Evolutionary conservation across 2,113 vertebrate genomes (phyloP).

Genomic region (Strigops habroptila): DNA sequence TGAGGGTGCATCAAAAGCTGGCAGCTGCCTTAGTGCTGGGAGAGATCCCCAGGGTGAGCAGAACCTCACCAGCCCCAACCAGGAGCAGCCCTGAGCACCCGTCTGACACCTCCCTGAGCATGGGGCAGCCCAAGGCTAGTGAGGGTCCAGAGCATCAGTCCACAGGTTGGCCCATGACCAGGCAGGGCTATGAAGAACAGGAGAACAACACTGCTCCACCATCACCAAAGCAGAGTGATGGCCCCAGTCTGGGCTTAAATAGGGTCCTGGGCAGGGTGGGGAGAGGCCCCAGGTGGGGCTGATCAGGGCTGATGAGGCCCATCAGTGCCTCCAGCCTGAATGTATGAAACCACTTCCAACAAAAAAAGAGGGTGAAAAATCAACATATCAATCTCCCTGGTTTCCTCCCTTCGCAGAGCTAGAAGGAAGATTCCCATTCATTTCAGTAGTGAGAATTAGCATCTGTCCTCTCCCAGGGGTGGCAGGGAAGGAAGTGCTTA

Average conservation of each 20-base stretch:
- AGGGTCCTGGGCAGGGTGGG: not conserved
- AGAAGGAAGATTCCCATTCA: not conserved
- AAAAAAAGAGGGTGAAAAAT: fast-evolving
- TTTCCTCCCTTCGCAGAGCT: not conserved
- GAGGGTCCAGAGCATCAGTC: not conserved
- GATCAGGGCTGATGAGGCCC: not conserved
- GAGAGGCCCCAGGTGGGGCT: not conserved
- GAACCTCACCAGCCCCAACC: not conserved
- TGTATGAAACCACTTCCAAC: not conserved
- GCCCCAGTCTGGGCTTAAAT: not conserved
- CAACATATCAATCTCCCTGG: not conserved
- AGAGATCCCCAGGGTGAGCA: not conserved
- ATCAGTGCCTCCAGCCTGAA: not conserved
- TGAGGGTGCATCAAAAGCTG: not conserved
- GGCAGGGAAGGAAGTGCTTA: not conserved
- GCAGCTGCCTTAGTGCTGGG: not conserved
- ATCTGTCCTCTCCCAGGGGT: not conserved
- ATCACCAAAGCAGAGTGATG: fast-evolving
- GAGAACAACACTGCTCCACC: fast-evolving
- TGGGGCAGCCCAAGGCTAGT: not conserved
- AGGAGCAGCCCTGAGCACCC: not conserved
- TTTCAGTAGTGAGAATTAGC: not conserved
- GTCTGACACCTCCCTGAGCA: not conserved
- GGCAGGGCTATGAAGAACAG: fast-evolving
- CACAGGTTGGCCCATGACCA: no score